phyloP scores from a whole-genome alignment of 1,140 invertebrate species.

The Pseudomyrmex dendroicus region DNA sequence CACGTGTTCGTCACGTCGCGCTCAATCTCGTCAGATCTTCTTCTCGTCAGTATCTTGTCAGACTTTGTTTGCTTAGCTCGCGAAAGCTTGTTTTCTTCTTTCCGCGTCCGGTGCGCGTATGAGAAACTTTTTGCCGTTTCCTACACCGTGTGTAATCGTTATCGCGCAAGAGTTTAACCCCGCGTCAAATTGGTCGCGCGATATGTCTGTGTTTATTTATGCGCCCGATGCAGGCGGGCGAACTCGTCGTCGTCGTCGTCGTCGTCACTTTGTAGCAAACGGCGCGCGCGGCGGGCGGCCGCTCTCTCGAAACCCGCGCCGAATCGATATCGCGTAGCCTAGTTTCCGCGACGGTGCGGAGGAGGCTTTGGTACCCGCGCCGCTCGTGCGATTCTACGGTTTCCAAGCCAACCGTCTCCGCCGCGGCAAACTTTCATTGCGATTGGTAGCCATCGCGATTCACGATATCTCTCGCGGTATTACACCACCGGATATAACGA shows the following conservation, averaged over 20 bases:
- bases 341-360: constrained; percentile 58
- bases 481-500: constrained; percentile 24
- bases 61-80: constrained; percentile 5
- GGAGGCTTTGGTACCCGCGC: constrained; percentile 41
- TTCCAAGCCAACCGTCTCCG: constrained; percentile 63
- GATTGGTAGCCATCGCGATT: constrained; percentile 46
- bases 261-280: constrained; percentile 34
- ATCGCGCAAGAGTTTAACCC: constrained; percentile 22
- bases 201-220: constrained; percentile 54
- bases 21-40: not conserved
- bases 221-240: constrained; percentile 36
- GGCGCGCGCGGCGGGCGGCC: no score
- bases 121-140: constrained; percentile 17
- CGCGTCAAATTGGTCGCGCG: constrained; percentile 66
- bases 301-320: constrained; percentile 11
- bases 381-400: constrained; percentile 48
- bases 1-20: not conserved
- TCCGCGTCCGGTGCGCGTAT: constrained; percentile 6
- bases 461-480: constrained; percentile 27
- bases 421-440: constrained; percentile 46
- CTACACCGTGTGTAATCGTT: constrained; percentile 16
- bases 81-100: constrained; percentile 5
- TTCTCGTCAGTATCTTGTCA: not conserved
- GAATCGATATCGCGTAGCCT: constrained; percentile 72
- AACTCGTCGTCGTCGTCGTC: not conserved